Conservation (phyloP, 1,140 invertebrate genomes). For the Ceratitis capitata region DNA sequence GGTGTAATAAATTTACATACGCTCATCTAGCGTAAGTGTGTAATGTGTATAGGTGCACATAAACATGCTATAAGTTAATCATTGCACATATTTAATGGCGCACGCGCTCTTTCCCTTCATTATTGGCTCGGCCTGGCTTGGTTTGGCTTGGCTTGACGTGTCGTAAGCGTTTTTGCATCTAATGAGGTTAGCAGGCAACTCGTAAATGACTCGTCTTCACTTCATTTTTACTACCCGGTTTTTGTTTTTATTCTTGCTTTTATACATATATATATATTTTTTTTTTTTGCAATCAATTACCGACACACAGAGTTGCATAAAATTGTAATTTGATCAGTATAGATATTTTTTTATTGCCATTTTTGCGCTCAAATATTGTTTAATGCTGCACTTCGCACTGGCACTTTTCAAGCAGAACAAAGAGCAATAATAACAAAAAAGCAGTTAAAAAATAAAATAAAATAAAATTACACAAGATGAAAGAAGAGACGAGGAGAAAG, state of each 20-base stretch:
- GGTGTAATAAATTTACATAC: not conserved
- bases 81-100: not conserved
- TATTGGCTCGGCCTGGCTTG: no score
- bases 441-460: not conserved
- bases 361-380: not conserved
- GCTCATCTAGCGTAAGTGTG: not conserved
- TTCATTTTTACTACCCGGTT: not conserved
- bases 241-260: not conserved
- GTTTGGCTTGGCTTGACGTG: not conserved
- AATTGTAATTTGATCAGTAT: constrained; percentile 11
- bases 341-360: not conserved
- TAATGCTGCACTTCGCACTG: not conserved
- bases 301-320: constrained; percentile 7
- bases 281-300: not conserved
- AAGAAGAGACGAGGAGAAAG: no score
- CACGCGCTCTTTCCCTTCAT: not conserved
- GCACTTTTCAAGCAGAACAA: constrained; percentile 6
- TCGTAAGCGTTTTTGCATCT: not conserved
- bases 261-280: no score
- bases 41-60: not conserved
- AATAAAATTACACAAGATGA: no score
- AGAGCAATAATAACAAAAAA: not conserved
- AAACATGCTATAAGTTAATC: not conserved
- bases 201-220: not conserved
- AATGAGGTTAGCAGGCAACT: not conserved